Evolutionary conservation across 2,113 vertebrate genomes (phyloP).

Genomic region (Rhynchomys soricoides): DNA sequence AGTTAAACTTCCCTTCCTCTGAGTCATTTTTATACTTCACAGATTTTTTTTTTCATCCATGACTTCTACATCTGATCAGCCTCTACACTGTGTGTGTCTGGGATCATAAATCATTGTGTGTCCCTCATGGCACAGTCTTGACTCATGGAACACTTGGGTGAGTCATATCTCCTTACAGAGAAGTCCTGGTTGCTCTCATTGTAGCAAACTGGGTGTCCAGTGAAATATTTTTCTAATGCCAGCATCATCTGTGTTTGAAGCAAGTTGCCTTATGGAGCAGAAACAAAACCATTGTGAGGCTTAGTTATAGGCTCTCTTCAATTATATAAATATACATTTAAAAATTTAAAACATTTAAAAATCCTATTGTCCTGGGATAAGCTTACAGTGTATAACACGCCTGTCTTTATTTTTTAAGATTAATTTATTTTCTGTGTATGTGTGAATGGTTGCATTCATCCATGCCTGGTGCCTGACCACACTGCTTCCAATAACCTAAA

Average conservation of each 20-base stretch:
- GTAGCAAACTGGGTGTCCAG: not conserved
- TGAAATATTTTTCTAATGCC: not conserved
- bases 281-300: not conserved
- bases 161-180: not conserved
- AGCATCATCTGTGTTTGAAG: not conserved
- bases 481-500: not conserved
- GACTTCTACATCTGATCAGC: no score
- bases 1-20: no score
- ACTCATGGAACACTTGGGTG: not conserved
- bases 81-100: not conserved
- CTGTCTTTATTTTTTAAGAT: not conserved
- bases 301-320: not conserved
- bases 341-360: no score
- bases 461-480: not conserved
- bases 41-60: not conserved
- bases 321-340: not conserved
- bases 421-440: not conserved
- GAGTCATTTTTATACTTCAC: not conserved
- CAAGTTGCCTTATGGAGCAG: not conserved
- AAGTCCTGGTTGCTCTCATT: not conserved
- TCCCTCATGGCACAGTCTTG: not conserved
- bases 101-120: not conserved
- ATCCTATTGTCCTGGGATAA: not conserved
- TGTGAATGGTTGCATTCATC: not conserved
- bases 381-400: not conserved